Conservation (phyloP, 2,113 vertebrate genomes). For the Podilymbus podiceps region DNA sequence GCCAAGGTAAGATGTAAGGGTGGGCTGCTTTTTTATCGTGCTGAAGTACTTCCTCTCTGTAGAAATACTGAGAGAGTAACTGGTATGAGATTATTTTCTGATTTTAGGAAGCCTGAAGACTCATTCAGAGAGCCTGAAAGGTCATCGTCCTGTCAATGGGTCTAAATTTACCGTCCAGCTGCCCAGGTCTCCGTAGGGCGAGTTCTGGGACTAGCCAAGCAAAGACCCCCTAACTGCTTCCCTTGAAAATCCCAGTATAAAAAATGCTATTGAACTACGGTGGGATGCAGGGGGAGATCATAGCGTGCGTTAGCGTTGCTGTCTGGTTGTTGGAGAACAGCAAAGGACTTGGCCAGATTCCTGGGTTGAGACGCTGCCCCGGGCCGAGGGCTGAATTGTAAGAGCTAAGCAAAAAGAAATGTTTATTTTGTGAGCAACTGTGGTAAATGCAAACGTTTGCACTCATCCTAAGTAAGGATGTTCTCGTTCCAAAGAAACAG, state of each 20-base stretch:
- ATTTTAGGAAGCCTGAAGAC: background rate
- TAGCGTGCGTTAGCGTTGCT: fast-evolving
- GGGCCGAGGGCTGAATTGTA: background rate
- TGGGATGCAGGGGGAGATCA: background rate
- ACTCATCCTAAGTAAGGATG: background rate
- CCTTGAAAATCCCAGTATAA: background rate
- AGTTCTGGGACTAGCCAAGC: background rate
- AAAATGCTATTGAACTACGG: background rate
- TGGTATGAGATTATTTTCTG: background rate
- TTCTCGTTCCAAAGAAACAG: background rate
- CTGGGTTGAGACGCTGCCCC: background rate
- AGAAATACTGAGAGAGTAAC: background rate
- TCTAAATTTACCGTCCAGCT: background rate
- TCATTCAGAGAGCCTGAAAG: background rate
- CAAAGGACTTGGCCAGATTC: background rate
- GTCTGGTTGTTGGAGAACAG: background rate
- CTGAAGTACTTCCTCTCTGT: background rate
- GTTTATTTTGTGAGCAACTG: background rate
- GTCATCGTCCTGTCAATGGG: background rate
- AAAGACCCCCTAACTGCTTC: background rate
- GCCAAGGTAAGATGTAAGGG: background rate
- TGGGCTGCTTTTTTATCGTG: background rate
- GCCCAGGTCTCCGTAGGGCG: background rate
- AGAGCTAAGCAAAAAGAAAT: background rate
- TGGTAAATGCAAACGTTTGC: background rate